These are phyloP conservation scores for Poicephalus meyeri DNA, from an alignment of 2,113 vertebrate species.

Conservation along the genomic window DNA sequence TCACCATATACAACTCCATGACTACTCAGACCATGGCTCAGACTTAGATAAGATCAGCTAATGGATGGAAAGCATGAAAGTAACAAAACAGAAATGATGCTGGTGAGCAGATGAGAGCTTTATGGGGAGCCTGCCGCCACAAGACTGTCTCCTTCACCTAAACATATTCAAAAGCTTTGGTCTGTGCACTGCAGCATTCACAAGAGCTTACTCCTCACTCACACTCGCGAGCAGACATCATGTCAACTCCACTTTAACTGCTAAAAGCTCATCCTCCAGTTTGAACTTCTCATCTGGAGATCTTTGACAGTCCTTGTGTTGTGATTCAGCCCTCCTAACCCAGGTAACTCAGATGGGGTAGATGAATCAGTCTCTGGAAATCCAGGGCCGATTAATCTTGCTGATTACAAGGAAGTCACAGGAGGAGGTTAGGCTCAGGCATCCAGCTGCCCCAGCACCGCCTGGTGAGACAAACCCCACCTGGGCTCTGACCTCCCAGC, in stretches of 20 bases:
- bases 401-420: neutral
- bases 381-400: neutral
- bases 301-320: neutral
- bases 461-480: constrained; percentile 27
- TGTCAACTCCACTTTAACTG: neutral
- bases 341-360: neutral
- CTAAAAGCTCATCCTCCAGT: neutral
- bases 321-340: neutral
- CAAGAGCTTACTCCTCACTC: neutral
- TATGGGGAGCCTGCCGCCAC: neutral
- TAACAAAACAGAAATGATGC: neutral
- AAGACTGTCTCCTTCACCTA: neutral
- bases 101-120: neutral
- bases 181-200: neutral
- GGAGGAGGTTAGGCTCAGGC: neutral
- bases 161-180: neutral
- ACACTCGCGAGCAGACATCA: neutral
- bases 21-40: neutral
- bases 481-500: constrained; percentile 23
- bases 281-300: neutral
- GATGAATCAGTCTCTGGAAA: neutral
- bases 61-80: neutral
- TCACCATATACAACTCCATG: neutral
- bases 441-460: neutral
- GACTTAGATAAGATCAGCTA: neutral